Percentiles rank a stretch among this genome's conserved stretches.
phyloP scores from a whole-genome alignment of 2,888 invertebrate genomes.

The Eutolmus rufibarbis region DNA sequence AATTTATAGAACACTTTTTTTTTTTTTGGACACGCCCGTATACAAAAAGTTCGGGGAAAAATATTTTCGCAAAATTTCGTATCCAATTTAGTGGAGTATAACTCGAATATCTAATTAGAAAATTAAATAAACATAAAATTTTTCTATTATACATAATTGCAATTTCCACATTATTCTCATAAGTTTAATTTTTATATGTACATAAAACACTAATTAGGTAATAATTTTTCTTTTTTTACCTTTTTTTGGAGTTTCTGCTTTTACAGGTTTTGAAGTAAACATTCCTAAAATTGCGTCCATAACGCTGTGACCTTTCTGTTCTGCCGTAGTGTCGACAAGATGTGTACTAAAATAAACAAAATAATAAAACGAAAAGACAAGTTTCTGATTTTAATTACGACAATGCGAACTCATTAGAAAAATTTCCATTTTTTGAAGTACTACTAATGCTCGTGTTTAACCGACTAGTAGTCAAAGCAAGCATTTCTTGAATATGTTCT shows the following conservation, averaged over 20 bases:
- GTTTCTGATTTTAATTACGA: conserved; percentile 51
- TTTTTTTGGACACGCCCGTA: no score
- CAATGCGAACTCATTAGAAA: conserved; percentile 46
- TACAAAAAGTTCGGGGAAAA: no score
- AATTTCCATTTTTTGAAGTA: conserved; percentile 49
- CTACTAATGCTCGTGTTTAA: conserved; percentile 50
- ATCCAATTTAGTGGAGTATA: no score
- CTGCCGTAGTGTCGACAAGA: conserved; percentile 60
- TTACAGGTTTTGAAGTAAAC: conserved; percentile 59
- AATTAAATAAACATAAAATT: no score
- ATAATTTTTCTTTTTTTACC: conserved; percentile 44
- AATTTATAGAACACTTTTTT: background rate
- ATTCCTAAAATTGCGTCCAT: conserved; percentile 62
- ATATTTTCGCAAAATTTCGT: no score
- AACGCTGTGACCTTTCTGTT: conserved; percentile 61
- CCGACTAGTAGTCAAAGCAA: conserved; percentile 64
- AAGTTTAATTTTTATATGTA: no score
- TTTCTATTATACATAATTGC: no score
- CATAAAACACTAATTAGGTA: no score
- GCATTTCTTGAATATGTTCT: conserved; percentile 74
- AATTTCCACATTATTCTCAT: no score
- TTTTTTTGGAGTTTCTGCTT: conserved; percentile 53
- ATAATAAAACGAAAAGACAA: background rate
- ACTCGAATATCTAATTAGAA: no score
- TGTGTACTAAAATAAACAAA: conserved; percentile 52